Base-by-base conservation (phyloP, 2,113 vertebrate species). In the Vidua macroura region DNA sequence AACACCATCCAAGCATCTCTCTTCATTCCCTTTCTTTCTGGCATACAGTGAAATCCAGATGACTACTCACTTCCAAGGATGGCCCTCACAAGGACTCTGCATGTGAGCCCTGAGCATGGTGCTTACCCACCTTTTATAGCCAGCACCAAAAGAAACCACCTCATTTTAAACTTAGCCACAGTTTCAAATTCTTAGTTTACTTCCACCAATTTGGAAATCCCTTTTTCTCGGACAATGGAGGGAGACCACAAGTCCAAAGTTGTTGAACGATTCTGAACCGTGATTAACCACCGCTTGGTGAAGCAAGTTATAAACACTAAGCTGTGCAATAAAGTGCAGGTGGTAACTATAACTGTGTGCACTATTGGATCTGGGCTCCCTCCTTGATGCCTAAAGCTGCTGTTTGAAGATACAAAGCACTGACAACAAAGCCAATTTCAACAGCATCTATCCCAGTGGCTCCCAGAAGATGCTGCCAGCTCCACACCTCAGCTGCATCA, bases 401-500 rank as follows among this genome's bases (percentile, higher is more conserved):
- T 73, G 4, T 62, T 46, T 69, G 75, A 83, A 77, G 72, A 67
- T 60, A 83, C 55, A 75, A 81, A 83, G 60, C 68, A 46, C 67
- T 51, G 75, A 90, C 43, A 62, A 77, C 33, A 88, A 88, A 86
- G 79, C 75, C 88, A 77, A 48, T 73, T 95, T 74, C 94, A 86
- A 66, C 43, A 83, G 83, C 51, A 78, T 39, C 59, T 51, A 13
- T 55, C 43, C 44, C 63, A 76, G 46, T 0, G 0, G 63, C 78
- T 88, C 66, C 90, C 63, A 74, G 75, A 70, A 90, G 68, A 83
- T 48, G 63, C 80, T 95, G 90, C 88, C 91, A 93, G 35, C 80
- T 90, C 68, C 94, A 81, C 94, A 86, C 83, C 95, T 86, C 75
- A 46, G n/a, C 63, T 80, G 43, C 79, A 93, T 30, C 80, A 25